A percentile compares a stretch with the other conserved stretches of the same genome.
phyloP scores from a whole-genome alignment of 1,140 invertebrate genomes.

The Drosophila funebris region DNA sequence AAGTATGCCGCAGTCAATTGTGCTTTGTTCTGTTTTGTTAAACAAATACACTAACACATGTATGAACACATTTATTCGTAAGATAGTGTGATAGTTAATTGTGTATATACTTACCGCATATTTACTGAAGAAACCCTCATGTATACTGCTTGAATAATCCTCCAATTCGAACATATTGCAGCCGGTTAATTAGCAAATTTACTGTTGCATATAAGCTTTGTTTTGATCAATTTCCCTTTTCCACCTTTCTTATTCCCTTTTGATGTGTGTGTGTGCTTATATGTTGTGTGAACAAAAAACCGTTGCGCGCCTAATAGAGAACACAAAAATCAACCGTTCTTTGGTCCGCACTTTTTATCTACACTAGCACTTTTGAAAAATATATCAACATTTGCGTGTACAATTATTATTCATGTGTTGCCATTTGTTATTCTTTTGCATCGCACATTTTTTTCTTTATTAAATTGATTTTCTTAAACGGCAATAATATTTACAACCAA shows the following conservation, averaged over 20 bases:
- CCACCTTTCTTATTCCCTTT: conserved; percentile 26
- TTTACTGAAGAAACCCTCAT: conserved; percentile 82
- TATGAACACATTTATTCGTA: neutral
- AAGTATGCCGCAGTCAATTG: conserved; percentile 10
- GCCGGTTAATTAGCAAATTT: conserved; percentile 10
- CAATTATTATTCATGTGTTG: neutral
- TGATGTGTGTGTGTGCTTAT: neutral
- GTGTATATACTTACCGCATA: conserved; percentile 71
- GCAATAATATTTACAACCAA: conserved; percentile 30
- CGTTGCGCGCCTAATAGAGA: conserved; percentile 32
- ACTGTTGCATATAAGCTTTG: conserved; percentile 51
- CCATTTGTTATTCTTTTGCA: neutral
- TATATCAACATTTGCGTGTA: conserved; percentile 17
- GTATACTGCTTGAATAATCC: conserved; percentile 79
- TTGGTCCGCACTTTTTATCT: conserved; percentile 17
- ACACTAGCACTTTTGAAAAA: conserved; percentile 18
- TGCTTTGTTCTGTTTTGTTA: conserved; percentile 39
- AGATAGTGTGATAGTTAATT: conserved; percentile 20
- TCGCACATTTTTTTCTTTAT: conserved; percentile 22
- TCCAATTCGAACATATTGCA: conserved; percentile 80
- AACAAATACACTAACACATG: conserved; percentile 37
- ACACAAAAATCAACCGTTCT: conserved; percentile 40
- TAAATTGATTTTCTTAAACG: conserved; percentile 1
- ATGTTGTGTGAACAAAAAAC: conserved; percentile 22
- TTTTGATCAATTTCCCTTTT: conserved; percentile 63